phyloP scores from a whole-genome alignment of 2,797 vertebrate species.

The Sorex maritimensis region DNA sequence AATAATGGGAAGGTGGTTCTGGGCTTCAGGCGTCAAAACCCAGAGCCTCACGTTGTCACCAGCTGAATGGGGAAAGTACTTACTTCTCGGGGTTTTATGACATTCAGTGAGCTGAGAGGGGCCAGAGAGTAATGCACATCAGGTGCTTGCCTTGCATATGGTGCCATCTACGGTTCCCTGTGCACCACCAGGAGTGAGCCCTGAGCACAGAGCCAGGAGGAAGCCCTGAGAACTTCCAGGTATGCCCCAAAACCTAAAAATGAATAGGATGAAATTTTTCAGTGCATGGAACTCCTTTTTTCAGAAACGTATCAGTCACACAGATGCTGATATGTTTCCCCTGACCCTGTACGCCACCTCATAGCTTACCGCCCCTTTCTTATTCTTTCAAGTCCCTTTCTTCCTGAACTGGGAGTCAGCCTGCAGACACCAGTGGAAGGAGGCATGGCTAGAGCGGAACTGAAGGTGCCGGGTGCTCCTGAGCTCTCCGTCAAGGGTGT shows the following conservation, averaged over 20 bases:
- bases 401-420: conserved; percentile 13
- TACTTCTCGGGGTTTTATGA: conserved; percentile 25
- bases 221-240: no score
- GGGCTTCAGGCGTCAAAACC: background rate
- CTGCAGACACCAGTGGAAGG: background rate
- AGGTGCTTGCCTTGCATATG: no score
- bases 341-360: background rate
- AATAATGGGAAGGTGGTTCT: background rate
- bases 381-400: background rate
- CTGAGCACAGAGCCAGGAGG: no score
- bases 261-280: no score
- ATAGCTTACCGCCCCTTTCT: conserved; percentile 9
- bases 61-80: background rate
- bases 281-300: no score
- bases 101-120: conserved; percentile 39
- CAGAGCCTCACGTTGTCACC: background rate
- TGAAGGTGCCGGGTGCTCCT: background rate
- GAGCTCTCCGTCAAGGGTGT: background rate
- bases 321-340: conserved; percentile 24
- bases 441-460: background rate
- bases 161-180: no score
- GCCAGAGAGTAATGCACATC: no score
- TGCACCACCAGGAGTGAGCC: no score
- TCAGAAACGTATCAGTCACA: no score
- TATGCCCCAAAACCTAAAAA: no score